Evolutionary conservation across 2,113 vertebrate species (phyloP).

Genomic region (Forbesichthys papilliferus): DNA sequence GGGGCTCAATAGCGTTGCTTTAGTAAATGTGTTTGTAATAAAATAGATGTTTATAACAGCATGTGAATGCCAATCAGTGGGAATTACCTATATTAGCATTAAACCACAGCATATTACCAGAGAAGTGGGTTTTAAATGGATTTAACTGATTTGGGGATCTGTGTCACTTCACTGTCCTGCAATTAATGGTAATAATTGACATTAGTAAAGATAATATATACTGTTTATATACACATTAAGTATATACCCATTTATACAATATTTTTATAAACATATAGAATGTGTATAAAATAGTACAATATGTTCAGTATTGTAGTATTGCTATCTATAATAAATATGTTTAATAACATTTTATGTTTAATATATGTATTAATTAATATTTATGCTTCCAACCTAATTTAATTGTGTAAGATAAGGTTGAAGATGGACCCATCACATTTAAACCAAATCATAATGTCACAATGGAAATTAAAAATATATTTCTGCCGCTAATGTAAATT

Average conservation of each 20-base stretch:
- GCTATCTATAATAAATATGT: too few species aligned
- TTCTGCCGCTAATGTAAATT: background rate
- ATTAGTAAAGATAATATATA: too few species aligned
- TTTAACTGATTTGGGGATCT: background rate
- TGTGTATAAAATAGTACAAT: too few species aligned
- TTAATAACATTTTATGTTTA: too few species aligned
- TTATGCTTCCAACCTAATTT: too few species aligned
- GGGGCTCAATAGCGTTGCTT: slow-evolving; percentile 44
- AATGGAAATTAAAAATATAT: background rate
- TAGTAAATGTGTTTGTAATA: slow-evolving; percentile 14
- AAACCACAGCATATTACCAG: slow-evolving; percentile 26
- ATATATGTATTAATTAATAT: too few species aligned
- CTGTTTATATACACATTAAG: background rate
- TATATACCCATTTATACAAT: too few species aligned
- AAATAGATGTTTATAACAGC: slow-evolving; percentile 19
- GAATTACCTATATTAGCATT: slow-evolving; percentile 22
- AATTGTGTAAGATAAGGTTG: too few species aligned
- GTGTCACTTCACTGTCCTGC: too few species aligned
- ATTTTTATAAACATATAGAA: too few species aligned
- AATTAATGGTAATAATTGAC: background rate
- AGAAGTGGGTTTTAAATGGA: background rate
- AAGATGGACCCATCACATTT: too few species aligned
- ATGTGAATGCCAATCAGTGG: slow-evolving; percentile 28
- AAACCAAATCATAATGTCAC: too few species aligned
- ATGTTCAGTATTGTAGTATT: background rate